Conservation (phyloP, 2,797 vertebrate species). For the Mus spretus region DNA sequence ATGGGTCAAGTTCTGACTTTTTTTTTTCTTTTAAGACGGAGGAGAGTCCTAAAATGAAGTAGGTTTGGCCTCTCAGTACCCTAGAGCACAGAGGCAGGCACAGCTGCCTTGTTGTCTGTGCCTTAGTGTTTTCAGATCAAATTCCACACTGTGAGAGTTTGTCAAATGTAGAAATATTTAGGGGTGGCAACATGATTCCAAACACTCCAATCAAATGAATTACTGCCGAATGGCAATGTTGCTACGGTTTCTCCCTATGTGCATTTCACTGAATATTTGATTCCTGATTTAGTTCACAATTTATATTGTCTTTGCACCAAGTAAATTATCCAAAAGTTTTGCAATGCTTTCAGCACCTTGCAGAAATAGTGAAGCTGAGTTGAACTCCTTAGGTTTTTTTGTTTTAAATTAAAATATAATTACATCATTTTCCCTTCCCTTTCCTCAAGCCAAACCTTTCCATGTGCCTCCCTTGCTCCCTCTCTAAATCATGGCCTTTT, state of each 20-base stretch:
- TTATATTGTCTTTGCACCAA: background rate
- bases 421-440: background rate
- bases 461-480: background rate
- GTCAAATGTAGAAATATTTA: conserved; percentile 10
- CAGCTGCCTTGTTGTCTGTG: background rate
- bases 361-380: background rate
- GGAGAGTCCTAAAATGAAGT: background rate
- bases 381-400: background rate
- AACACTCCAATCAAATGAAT: background rate
- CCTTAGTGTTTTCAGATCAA: background rate
- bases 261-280: background rate
- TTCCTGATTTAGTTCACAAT: background rate
- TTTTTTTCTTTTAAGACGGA: background rate
- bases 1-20: background rate
- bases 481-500: background rate
- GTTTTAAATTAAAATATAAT: conserved; percentile 4
- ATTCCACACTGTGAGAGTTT: background rate
- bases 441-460: background rate
- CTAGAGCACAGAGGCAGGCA: background rate
- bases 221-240: too few species aligned
- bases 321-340: background rate
- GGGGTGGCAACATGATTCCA: background rate
- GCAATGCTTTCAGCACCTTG: background rate
- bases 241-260: too few species aligned
- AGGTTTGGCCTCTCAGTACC: background rate